A percentile compares a stretch with the other conserved stretches of the same genome.
These are phyloP conservation scores for Goniozus legneri DNA, from an alignment of 1,140 invertebrate genomes.

Conservation along the genomic window DNA sequence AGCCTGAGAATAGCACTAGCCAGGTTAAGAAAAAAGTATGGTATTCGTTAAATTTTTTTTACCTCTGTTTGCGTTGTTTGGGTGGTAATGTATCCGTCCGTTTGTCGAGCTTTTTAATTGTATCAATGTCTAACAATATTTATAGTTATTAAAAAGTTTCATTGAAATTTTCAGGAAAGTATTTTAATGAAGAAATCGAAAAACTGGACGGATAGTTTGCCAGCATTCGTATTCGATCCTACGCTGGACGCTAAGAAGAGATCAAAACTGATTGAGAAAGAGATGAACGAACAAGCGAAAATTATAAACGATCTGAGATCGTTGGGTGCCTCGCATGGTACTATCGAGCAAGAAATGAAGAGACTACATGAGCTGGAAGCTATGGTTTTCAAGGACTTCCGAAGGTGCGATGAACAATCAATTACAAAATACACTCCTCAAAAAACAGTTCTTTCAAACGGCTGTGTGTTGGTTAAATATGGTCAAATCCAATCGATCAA, in stretches of 20 bases:
- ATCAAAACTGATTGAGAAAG: slow-evolving; percentile 91
- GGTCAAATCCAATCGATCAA: too few relatives aligned
- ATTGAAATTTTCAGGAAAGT: slow-evolving; percentile 65
- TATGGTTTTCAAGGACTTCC: slow-evolving; percentile 85
- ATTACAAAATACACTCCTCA: too few relatives aligned
- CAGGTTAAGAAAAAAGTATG: slow-evolving; percentile 53
- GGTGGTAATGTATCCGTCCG: too few relatives aligned
- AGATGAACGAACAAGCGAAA: slow-evolving; percentile 95
- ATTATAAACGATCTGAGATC: slow-evolving; percentile 89
- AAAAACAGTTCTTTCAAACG: not conserved
- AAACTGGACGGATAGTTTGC: slow-evolving; percentile 69
- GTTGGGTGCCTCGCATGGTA: slow-evolving; percentile 84
- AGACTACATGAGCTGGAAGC: slow-evolving; percentile 88
- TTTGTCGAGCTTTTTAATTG: not conserved
- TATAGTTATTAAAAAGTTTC: too few relatives aligned
- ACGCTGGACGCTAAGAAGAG: slow-evolving; percentile 83
- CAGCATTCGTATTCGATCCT: slow-evolving; percentile 82
- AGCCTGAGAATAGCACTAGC: slow-evolving; percentile 61
- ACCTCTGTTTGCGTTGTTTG: not conserved
- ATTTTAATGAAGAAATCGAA: slow-evolving; percentile 61
- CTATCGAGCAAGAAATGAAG: slow-evolving; percentile 87
- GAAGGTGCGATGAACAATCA: too few relatives aligned
- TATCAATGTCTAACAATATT: slow-evolving; percentile 1
- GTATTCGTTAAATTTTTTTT: slow-evolving; percentile 20
- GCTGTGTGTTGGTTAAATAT: too few relatives aligned